A percentile compares a stretch with the other conserved stretches of the same genome.
Conservation (phyloP, 2,888 invertebrate genomes). For the Acanthopleura granulata region DNA sequence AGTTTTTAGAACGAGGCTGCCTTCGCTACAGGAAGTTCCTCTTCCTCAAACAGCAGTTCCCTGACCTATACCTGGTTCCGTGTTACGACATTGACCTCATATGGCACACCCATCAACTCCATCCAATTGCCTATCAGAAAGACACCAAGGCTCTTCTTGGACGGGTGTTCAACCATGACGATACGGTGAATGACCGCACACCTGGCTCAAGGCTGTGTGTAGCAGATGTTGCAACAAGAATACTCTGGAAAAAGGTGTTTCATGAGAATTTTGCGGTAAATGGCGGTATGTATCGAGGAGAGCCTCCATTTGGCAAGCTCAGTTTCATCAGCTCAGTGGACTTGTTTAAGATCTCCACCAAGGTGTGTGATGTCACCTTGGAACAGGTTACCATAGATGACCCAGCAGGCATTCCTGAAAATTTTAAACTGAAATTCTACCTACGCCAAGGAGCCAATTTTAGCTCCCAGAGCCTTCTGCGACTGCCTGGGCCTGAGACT, state of each 20-base stretch:
- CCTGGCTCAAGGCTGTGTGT: constrained; percentile 68
- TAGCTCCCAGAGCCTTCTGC: constrained; percentile 25
- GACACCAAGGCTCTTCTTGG: constrained; percentile 62
- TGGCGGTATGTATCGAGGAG: constrained; percentile 71
- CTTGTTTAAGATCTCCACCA: constrained; percentile 57
- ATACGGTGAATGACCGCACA: constrained; percentile 70
- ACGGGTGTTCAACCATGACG: constrained; percentile 71
- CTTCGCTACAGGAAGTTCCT: constrained; percentile 69
- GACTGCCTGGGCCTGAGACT: constrained; percentile 40
- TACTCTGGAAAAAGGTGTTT: constrained; percentile 69
- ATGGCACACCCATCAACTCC: constrained; percentile 72
- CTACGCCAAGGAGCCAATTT: background rate
- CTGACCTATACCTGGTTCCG: constrained; percentile 70
- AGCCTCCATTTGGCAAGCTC: constrained; percentile 68
- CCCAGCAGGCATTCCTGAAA: constrained; percentile 29
- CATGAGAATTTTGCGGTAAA: constrained; percentile 68
- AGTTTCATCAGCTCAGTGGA: constrained; percentile 61
- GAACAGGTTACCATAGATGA: constrained; percentile 37
- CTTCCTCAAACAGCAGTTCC: constrained; percentile 69
- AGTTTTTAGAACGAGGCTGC: constrained; percentile 69
- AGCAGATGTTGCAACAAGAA: constrained; percentile 69
- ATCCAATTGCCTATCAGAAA: constrained; percentile 61
- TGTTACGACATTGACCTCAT: constrained; percentile 72
- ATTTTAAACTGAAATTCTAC: constrained; percentile 52
- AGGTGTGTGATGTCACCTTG: constrained; percentile 40